phyloP scores from a whole-genome alignment of 2,888 invertebrate genomes.

The Xanthia togata region DNA sequence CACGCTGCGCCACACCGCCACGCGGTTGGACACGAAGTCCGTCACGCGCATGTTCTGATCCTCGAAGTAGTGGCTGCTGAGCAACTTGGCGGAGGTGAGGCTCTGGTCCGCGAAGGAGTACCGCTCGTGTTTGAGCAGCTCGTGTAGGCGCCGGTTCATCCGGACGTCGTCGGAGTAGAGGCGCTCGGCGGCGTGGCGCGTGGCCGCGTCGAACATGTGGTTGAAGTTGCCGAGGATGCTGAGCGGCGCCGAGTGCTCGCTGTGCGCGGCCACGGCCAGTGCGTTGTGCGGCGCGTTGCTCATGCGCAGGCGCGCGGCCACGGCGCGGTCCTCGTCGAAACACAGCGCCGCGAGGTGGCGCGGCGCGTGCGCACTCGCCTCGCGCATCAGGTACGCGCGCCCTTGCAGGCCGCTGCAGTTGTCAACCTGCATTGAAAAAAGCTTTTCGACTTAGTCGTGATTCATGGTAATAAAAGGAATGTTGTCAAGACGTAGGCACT shows the following conservation, averaged over 20 bases:
- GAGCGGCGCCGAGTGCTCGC: conserved; percentile 76
- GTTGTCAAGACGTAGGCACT: not conserved
- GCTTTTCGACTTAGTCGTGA: not conserved
- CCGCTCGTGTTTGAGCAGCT: conserved; percentile 78
- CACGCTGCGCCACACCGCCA: conserved; percentile 83
- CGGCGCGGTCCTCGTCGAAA: conserved; percentile 82
- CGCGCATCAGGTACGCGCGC: conserved; percentile 80
- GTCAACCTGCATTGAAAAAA: conserved; percentile 74
- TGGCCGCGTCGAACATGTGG: conserved; percentile 85
- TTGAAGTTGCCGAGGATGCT: conserved; percentile 86
- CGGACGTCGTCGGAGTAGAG: conserved; percentile 83
- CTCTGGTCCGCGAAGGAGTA: conserved; percentile 79
- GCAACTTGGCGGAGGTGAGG: conserved; percentile 77
- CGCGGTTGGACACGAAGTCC: conserved; percentile 81
- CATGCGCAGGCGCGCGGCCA: conserved; percentile 71
- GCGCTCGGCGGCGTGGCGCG: conserved; percentile 79
- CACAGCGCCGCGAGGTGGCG: conserved; percentile 83
- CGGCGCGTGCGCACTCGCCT: conserved; percentile 51
- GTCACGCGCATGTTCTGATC: conserved; percentile 81
- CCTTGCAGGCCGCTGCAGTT: conserved; percentile 81
- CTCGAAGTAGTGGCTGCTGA: conserved; percentile 80
- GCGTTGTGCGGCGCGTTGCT: conserved; percentile 68
- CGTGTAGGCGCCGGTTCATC: conserved; percentile 78
- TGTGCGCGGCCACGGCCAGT: conserved; percentile 75
- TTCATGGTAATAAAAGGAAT: not conserved